phyloP scores from a whole-genome alignment of 2,113 vertebrate genomes.

The mouse (Mus musculus) region GRCm39 chr1:131879501-131880000 shows the following conservation, averaged over 20 bases:
- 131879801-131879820: not conserved
- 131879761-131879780: not conserved
- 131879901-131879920: not conserved
- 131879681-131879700: not conserved
- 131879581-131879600: rapidly evolving
- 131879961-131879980: not conserved
- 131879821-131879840: not conserved
- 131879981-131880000: not conserved
- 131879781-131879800: not conserved
- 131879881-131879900: not conserved
- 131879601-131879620: not conserved
- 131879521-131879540: not conserved
- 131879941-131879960: not conserved
- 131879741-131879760: slow-evolving; percentile 4
- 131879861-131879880: not conserved
- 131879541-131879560: not conserved
- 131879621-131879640: not conserved
- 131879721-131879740: not conserved
- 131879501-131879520: not conserved
- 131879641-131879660: not conserved
- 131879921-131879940: not conserved
- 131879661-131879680: not conserved
- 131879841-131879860: not conserved
- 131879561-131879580: not conserved
- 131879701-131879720: not conserved